Evolutionary conservation across 1,140 invertebrate species (phyloP), one percentile per base, ranked within the genome.

Genomic region (Metaphire vulgaris): DNA sequence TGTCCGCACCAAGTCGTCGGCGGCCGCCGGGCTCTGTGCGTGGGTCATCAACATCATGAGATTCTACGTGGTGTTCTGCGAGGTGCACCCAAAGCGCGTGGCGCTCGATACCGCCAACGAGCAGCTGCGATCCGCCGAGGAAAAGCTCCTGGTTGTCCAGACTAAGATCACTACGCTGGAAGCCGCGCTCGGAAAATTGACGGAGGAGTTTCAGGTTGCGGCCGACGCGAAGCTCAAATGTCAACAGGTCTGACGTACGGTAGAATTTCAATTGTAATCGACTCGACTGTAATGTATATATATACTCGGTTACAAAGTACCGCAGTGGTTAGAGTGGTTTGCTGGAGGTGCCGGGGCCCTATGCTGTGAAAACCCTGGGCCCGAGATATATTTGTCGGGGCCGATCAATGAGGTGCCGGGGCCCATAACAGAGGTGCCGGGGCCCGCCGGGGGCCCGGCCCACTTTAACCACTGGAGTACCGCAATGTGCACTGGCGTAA

Each of bases 21-120:
- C 96, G 65, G 96, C 96, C 67, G 93, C 94, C 33, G 95, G 96
- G 77, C 87, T 98, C 1, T 98, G 95, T 83, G 94, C 95, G 29
- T 98, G 96, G 94, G 95, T 95, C 0, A 94, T 97, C 34, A 98
- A 98, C 85, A 97, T 98, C 66, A 81, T 86, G 68, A 81, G 33
- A 83, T 98, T 96, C 86, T 97, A 94, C 83, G 93, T 95, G 86
- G 94, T 98, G 2, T 98, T 92, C 83, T 97, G 95, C 85, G 94
- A 97, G 81, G 95, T 98, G 0, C 95, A 97, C 83, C 96, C 96
- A 0, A 98, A 98, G 85, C 88, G 95, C 75, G 91, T 92, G 83
- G 96, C 95, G 66, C 87, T 98, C n/a, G 91, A 92, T 26, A 91
- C 92, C 80, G 95, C 96, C 1, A 97, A 97, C 86, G 91, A 92